Evolutionary conservation across 1,140 invertebrate genomes (phyloP).

Genomic region (Bombus impatiens): DNA sequence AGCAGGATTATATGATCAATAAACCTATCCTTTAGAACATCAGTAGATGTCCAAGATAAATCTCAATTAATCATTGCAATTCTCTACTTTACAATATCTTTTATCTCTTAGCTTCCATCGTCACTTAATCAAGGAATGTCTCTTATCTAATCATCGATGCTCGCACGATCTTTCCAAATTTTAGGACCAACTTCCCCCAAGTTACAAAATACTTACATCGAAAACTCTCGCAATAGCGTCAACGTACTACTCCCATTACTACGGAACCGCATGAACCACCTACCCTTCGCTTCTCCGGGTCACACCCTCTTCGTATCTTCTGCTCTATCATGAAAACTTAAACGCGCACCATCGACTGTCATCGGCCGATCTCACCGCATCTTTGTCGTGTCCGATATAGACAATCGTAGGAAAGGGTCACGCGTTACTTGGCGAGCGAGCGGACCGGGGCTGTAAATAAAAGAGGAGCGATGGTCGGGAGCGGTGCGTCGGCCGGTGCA

Average conservation of each 20-base stretch:
- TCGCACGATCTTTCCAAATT: too few relatives aligned
- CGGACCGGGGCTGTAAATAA: constrained; percentile 23
- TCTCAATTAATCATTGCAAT: too few relatives aligned
- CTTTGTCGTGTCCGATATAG: background rate
- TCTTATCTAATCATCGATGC: too few relatives aligned
- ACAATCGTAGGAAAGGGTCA: background rate
- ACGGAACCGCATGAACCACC: background rate
- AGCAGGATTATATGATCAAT: background rate
- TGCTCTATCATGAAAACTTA: background rate
- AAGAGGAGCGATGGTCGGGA: constrained; percentile 30
- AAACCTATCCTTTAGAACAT: background rate
- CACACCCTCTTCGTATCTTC: background rate
- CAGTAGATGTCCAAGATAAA: background rate
- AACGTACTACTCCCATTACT: background rate
- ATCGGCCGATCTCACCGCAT: background rate
- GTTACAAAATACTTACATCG: too few relatives aligned
- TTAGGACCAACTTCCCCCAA: too few relatives aligned
- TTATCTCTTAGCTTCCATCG: too few relatives aligned
- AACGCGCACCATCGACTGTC: background rate
- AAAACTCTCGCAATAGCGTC: too few relatives aligned
- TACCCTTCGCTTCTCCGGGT: background rate
- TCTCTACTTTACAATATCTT: too few relatives aligned
- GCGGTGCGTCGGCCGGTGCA: constrained; percentile 29
- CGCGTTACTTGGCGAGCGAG: background rate
- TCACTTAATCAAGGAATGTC: too few relatives aligned